A percentile compares a stretch with the other conserved stretches of the same genome.
phyloP scores from a whole-genome alignment of 2,888 invertebrate species.

The Trichopria drosophilae region DNA sequence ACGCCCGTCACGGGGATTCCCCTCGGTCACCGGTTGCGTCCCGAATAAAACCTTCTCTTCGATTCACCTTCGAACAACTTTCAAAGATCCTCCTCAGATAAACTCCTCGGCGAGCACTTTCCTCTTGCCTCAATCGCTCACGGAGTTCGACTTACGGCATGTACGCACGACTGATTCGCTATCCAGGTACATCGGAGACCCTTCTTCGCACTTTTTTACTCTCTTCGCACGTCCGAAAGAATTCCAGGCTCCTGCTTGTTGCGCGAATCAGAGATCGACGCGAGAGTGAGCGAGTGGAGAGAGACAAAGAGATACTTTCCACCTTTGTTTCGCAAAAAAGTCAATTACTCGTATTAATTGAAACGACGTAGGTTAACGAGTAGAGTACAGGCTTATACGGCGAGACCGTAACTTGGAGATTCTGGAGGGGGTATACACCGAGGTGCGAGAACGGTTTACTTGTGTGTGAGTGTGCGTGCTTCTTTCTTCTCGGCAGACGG shows the following conservation, averaged over 20 bases:
- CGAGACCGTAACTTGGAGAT: not conserved
- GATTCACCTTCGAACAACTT: no score
- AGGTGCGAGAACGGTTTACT: no score
- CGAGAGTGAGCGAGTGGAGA: no score
- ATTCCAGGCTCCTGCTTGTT: no score
- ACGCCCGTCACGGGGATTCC: slow-evolving; percentile 30
- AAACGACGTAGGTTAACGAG: slow-evolving; percentile 53
- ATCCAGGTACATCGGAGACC: no score
- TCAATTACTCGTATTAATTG: slow-evolving; percentile 45
- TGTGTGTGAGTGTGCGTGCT: not conserved
- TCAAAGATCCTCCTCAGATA: no score
- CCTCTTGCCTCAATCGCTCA: not conserved
- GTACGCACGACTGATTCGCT: not conserved
- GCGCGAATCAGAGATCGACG: no score
- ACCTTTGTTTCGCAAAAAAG: no score
- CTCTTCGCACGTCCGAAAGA: slow-evolving; percentile 30
- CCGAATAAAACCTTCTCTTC: no score
- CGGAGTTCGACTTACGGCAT: slow-evolving; percentile 1
- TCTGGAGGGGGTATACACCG: slow-evolving; percentile 1
- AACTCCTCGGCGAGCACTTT: not conserved
- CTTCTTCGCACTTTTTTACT: slow-evolving; percentile 2
- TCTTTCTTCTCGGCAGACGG: slow-evolving; percentile 1
- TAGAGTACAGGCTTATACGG: slow-evolving; percentile 8
- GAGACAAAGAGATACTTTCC: no score
- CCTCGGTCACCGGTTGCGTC: no score